Percentiles rank a stretch among this genome's conserved stretches.
phyloP scores from a whole-genome alignment of 1,140 invertebrate species.

The Cydia pomonella region DNA sequence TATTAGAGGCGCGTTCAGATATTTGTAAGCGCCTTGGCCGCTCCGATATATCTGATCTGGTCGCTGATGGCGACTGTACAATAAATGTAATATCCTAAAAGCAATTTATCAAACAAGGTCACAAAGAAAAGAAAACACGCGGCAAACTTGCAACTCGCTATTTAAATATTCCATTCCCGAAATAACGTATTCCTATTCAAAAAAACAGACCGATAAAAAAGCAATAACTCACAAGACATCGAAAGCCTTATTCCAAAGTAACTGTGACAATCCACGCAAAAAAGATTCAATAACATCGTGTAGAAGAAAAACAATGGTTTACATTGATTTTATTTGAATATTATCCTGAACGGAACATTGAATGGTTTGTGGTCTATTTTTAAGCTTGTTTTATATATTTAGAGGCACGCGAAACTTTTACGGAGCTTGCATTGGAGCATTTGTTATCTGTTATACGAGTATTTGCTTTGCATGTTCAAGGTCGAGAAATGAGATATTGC shows the following conservation, averaged over 20 bases:
- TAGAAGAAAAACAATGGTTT: constrained; percentile 19
- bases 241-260: constrained; percentile 42
- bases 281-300: constrained; percentile 39
- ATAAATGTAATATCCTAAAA: neutral
- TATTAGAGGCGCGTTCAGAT: too few relatives aligned
- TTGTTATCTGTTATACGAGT: neutral
- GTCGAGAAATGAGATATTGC: neutral
- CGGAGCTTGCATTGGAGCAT: neutral
- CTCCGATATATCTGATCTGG: too few relatives aligned
- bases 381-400: constrained; percentile 17
- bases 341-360: constrained; percentile 2
- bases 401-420: constrained; percentile 14
- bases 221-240: constrained; percentile 53
- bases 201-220: constrained; percentile 20
- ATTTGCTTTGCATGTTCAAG: neutral
- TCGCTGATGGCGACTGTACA: too few relatives aligned
- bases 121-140: constrained; percentile 7
- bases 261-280: constrained; percentile 60
- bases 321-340: constrained; percentile 31
- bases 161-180: neutral
- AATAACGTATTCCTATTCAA: neutral
- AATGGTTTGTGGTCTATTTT: constrained; percentile 20
- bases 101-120: neutral
- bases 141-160: neutral
- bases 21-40: too few relatives aligned